phyloP scores from a whole-genome alignment of 2,797 vertebrate genomes.

The Fringilla coelebs region DNA sequence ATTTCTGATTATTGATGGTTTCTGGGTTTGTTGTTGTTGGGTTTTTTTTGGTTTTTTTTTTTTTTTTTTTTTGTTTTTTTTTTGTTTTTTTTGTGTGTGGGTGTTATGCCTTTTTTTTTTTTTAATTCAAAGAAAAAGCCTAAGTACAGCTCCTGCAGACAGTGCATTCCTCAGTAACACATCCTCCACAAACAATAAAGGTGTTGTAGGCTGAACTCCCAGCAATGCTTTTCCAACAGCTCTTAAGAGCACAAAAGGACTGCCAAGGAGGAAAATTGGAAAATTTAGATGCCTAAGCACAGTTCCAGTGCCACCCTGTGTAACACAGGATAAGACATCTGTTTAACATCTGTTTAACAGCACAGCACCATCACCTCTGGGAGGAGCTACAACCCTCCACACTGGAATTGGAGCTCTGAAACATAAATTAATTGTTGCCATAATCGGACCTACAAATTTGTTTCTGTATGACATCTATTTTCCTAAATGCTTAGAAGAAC shows the following conservation, averaged over 20 bases:
- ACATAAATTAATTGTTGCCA: not conserved
- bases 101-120: not conserved
- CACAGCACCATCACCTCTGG: no score
- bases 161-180: not conserved
- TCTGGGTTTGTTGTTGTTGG: not conserved
- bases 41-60: not conserved
- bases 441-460: not conserved
- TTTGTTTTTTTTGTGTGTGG: not conserved
- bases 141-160: not conserved
- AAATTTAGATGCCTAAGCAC: not conserved
- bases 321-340: not conserved
- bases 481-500: not conserved
- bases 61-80: not conserved
- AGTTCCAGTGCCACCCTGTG: not conserved
- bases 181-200: not conserved
- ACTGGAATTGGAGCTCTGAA: not conserved
- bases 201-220: not conserved
- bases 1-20: not conserved
- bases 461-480: not conserved
- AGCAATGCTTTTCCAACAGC: not conserved
- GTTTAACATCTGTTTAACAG: no score
- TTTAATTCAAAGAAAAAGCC: not conserved
- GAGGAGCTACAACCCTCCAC: not conserved
- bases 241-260: not conserved
- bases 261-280: not conserved